Evolutionary conservation across 2,888 invertebrate species (phyloP), one percentile per base, ranked within the genome.

Genomic region (Phania funesta): DNA sequence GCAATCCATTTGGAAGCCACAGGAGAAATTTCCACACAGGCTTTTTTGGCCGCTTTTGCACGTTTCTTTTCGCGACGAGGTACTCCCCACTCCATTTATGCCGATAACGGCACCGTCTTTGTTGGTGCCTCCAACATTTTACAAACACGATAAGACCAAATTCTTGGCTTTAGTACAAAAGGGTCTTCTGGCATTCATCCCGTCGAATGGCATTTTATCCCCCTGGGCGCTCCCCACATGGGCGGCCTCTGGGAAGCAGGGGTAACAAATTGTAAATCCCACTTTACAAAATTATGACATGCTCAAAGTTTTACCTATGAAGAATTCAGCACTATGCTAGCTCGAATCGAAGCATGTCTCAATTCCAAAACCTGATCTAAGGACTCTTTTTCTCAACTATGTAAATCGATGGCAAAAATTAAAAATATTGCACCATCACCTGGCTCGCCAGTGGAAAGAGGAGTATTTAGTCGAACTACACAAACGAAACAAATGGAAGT

Each of bases 231-330:
- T 0, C 60, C 71, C 13, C 71, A 71, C 9, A 60, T 71, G 65
- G 71, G 56, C 13, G 65, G 78, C 0, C 35, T 71, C 1, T 58
- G 58, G 54, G 78, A 29, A 29, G 29, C 29, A 4, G 29, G 29
- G 4, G 29, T 29, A 6, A 29, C 7, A 29, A 29, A 7, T 38
- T 50, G 44, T 18, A 78, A 70, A 9, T 6, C 20, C 1, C 70
- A 78, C n/a, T 16, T 54, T 11, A 58, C 46, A 24, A 54, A 52
- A n/a, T n/a, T 73, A 9, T 22, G 22, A n/a, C 20, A n/a, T 38
- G 22, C 7, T 18, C 62, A 64, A 20, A 41, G 58, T 38, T 74
- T 64, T 11, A 75, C 75, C 16, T 54, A 20, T 26, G 65, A 75
- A 32, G 56, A 67, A 29, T 65, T 65, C 11, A 13, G 50, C 2